phyloP scores from a whole-genome alignment of 1,140 invertebrate genomes.

The Aphaenogaster ashmeadi region DNA sequence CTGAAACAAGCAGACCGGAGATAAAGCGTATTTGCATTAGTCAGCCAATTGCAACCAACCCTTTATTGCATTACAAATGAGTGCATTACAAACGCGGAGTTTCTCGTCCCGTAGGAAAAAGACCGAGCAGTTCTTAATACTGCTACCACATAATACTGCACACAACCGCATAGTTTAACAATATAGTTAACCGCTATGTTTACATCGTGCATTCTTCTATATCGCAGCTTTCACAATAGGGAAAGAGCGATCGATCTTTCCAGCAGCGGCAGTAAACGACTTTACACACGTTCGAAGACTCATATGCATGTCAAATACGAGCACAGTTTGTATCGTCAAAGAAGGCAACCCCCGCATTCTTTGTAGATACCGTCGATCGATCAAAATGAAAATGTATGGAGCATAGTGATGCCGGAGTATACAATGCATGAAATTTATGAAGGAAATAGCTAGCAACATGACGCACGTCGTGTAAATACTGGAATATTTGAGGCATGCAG shows the following conservation, averaged over 20 bases:
- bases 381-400: slow-evolving; percentile 59
- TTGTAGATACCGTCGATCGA: slow-evolving; percentile 51
- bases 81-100: not conserved
- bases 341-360: slow-evolving; percentile 37
- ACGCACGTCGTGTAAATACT: slow-evolving; percentile 41
- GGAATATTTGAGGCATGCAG: slow-evolving; percentile 6
- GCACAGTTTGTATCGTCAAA: slow-evolving; percentile 55
- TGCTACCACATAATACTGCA: not conserved
- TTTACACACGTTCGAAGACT: slow-evolving; percentile 44
- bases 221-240: slow-evolving; percentile 16
- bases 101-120: not conserved
- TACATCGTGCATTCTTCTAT: slow-evolving; percentile 20
- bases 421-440: slow-evolving; percentile 64
- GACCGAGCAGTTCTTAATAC: not conserved
- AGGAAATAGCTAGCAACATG: slow-evolving; percentile 31
- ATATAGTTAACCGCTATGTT: not conserved
- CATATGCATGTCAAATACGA: slow-evolving; percentile 55
- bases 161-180: slow-evolving; percentile 14
- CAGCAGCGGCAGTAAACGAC: slow-evolving; percentile 25
- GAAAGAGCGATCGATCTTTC: slow-evolving; percentile 34
- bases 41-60: not conserved
- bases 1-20: slow-evolving; percentile 68
- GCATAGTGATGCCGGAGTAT: slow-evolving; percentile 31
- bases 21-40: slow-evolving; percentile 43
- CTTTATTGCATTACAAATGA: not conserved